Evolutionary conservation across 2,797 vertebrate species (phyloP), one percentile per base, ranked within the genome.

Genomic region (Poeciliopsis infans): DNA sequence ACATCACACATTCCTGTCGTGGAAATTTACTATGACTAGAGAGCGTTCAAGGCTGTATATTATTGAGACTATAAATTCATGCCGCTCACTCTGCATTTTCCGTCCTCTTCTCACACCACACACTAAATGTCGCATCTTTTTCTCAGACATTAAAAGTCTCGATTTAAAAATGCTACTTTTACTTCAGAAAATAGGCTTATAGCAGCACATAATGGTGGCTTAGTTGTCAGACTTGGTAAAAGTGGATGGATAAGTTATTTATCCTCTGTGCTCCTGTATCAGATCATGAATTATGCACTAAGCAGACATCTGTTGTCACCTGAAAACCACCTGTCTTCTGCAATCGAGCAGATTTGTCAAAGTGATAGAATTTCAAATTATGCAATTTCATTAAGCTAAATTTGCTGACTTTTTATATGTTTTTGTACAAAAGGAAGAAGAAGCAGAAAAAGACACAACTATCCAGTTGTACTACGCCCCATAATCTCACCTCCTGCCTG

Each of bases 11-110:
- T 82, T 79, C 61, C 79, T 79, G 91, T 80, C 86, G 91, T 94
- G 91, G 94, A 95, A 95, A 93, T 87, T 89, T 93, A 82, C 91
- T 80, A 85, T 82, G 78, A 80, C 74, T 57, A 77, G 45, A 83
- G 78, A 77, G 87, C 77, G 85, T 90, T 88, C 86, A 87, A 77
- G 86, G 76, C 73, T 28, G 74, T 84, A 28, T 73, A 90, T 94
- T 92, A 94, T 94, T 93, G 86, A 85, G 83, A 89, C 92, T 79
- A 86, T 95, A 93, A 94, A 94, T 94, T 88, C 79, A 80, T 76
- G 79, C 53, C n/a, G 69, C 75, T 86, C 77, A 33, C 77, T 74
- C 84, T 12, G 1, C 47, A 39, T n/a, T 77, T 46, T 77, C 74
- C 20, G 41, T 68, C 66, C 43, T 33, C 39, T 83, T 82, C 76